These are phyloP conservation scores for Epinotia demarniana DNA, from an alignment of 2,888 invertebrate genomes.

Conservation along the genomic window DNA sequence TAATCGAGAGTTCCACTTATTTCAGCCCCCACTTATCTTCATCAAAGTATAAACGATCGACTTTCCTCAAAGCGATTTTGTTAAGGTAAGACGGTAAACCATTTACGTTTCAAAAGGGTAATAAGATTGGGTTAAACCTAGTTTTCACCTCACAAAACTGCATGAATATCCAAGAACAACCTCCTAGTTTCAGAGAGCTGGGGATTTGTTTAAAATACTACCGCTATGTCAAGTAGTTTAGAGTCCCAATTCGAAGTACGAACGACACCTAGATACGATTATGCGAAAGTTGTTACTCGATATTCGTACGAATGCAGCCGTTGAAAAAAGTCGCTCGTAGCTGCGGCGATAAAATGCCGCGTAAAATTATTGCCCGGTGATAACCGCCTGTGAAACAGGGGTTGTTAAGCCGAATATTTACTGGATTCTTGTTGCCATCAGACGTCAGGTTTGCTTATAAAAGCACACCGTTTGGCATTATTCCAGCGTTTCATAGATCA, in stretches of 20 bases:
- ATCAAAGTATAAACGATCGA: neutral
- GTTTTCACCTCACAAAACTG: slow-evolving; percentile 7
- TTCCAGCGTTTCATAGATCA: neutral
- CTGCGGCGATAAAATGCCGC: slow-evolving; percentile 43
- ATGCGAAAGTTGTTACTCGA: neutral
- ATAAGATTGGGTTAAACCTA: slow-evolving; percentile 8
- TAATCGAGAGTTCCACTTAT: neutral
- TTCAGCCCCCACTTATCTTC: neutral
- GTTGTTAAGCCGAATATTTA: slow-evolving; percentile 26
- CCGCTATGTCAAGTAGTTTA: neutral
- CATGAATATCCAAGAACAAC: slow-evolving; percentile 2
- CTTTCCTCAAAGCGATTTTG: neutral
- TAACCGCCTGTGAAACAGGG: slow-evolving; percentile 30
- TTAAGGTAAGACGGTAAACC: neutral
- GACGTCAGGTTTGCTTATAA: slow-evolving; percentile 2
- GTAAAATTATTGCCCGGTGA: slow-evolving; percentile 43
- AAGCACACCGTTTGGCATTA: neutral
- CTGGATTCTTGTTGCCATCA: slow-evolving; percentile 20
- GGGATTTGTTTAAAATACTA: neutral
- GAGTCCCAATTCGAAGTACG: neutral
- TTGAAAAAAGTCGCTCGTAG: slow-evolving; percentile 20
- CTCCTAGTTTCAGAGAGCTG: neutral
- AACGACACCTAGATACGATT: neutral
- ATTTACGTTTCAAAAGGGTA: neutral
- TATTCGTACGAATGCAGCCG: slow-evolving; percentile 12